Evolutionary conservation across 2,113 vertebrate genomes (phyloP).

Genomic region (Rhinoderma darwinii): DNA sequence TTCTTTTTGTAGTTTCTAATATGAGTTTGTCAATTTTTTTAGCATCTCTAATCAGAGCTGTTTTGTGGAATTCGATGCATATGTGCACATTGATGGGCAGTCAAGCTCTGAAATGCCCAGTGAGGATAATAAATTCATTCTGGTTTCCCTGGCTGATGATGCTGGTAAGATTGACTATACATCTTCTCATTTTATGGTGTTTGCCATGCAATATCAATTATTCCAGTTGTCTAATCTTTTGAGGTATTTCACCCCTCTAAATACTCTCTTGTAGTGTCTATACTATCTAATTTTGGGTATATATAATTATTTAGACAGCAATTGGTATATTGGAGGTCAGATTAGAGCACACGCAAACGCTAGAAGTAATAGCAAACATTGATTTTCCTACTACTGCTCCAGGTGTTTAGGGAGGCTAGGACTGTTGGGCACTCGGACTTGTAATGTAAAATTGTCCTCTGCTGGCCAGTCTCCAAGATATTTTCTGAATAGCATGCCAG

Average conservation of each 20-base stretch:
- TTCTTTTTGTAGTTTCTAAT: neutral
- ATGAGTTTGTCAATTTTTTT: neutral
- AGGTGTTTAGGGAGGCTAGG: no score
- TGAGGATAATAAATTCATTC: constrained; percentile 80
- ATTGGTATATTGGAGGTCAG: no score
- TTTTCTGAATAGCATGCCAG: neutral
- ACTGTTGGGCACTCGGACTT: no score
- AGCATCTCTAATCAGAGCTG: constrained; percentile 75
- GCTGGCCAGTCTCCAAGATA: neutral
- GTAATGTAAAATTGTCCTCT: neutral
- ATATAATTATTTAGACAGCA: no score
- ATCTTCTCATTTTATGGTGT: neutral
- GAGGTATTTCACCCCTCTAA: no score
- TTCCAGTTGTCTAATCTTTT: no score
- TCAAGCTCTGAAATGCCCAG: constrained; percentile 62
- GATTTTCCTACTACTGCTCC: no score
- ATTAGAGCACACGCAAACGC: no score
- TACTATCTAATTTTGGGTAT: no score
- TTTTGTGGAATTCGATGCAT: constrained; percentile 80
- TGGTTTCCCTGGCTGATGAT: constrained; percentile 69
- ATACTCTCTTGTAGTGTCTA: no score
- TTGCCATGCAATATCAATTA: neutral
- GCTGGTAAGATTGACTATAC: constrained; percentile 61
- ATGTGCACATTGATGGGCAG: constrained; percentile 64
- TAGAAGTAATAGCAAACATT: no score